A percentile compares a stretch with the other conserved stretches of the same genome.
Evolutionary conservation across 2,797 vertebrate genomes (phyloP).

Genomic region (Erethizon dorsatum): DNA sequence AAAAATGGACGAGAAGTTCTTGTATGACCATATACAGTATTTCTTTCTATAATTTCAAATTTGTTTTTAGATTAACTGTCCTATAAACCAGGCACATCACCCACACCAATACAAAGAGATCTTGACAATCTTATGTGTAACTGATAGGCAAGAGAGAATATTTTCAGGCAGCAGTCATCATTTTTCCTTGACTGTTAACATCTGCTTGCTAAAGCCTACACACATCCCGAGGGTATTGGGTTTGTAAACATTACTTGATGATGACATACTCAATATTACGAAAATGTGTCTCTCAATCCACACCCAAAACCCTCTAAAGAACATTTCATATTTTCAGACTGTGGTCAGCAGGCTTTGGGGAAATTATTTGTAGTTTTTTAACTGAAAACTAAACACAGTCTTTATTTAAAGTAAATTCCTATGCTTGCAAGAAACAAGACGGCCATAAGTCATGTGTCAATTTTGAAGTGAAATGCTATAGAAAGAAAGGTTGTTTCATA

Average conservation of each 20-base stretch:
- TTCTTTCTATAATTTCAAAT: slow-evolving; percentile 53
- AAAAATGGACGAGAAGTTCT: background rate
- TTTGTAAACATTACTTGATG: slow-evolving; percentile 91
- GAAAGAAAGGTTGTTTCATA: slow-evolving; percentile 76
- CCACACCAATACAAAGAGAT: slow-evolving; percentile 44
- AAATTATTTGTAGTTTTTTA: slow-evolving; percentile 86
- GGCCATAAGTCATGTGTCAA: slow-evolving; percentile 83
- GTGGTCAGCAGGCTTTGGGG: slow-evolving; percentile 85
- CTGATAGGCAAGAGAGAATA: slow-evolving; percentile 88
- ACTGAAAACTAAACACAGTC: slow-evolving; percentile 82
- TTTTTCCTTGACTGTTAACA: slow-evolving; percentile 90
- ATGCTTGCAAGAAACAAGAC: slow-evolving; percentile 85
- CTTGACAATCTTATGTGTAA: slow-evolving; percentile 75
- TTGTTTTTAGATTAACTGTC: slow-evolving; percentile 71
- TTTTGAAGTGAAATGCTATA: slow-evolving; percentile 81
- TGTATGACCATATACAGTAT: background rate
- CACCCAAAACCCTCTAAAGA: slow-evolving; percentile 90
- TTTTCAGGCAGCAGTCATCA: slow-evolving; percentile 86
- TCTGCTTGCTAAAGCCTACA: slow-evolving; percentile 90
- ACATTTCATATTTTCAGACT: slow-evolving; percentile 90
- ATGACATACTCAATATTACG: slow-evolving; percentile 90
- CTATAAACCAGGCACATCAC: slow-evolving; percentile 29
- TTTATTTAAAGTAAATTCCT: slow-evolving; percentile 88
- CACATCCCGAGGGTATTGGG: slow-evolving; percentile 89
- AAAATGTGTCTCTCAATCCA: slow-evolving; percentile 89